Evolutionary conservation across 2,113 vertebrate genomes (phyloP), one percentile per base, ranked within the genome.

Genomic region (Heloderma charlesbogerti): DNA sequence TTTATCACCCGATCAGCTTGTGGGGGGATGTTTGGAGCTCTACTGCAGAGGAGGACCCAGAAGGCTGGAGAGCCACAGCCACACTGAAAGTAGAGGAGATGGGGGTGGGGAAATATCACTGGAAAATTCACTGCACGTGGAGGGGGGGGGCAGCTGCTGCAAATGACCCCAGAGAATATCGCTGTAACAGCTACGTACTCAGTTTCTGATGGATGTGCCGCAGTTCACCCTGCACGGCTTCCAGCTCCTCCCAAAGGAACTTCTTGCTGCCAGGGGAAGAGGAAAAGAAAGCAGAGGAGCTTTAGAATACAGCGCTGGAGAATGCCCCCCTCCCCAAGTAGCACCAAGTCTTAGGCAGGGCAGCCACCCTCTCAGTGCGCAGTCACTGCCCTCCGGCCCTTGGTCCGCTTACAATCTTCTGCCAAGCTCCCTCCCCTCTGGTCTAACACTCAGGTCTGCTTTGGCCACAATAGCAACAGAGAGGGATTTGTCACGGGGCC

Each of bases 171-270:
- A 48, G 37, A 57, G 27, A 37, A 79, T 25, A 22, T 13, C 31
- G 74, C 7, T 15, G 1, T 31, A 40, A 43, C 12, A 57, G 45
- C 8, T 27, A 95, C 96, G 91, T 93, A 97, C 95, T 93, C 54
- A 97, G 94, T 89, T 96, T 97, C 89, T 94, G 94, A 45, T 95
- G 95, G 86, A 97, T 95, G 92, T 91, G 93, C 63, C 92, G 94
- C 93, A 96, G 94, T 78, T 97, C 96, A 57, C 95, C 91, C n/a
- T 92, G 91, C 9, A 96, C 91, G 72, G 95, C 78, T 88, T 97
- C 95, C 90, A 96, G 93, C 89, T 97, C 96, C 74, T 97, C 96
- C 95, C 96, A 96, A 34, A 97, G 94, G 74, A 97, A 84, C 18
- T 91, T 91, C 80, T 92, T 94, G 78, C 93, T 92, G 54, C 6